These are phyloP conservation scores for Bradypodion pumilum DNA, from an alignment of 2,797 vertebrate species.

Conservation along the genomic window DNA sequence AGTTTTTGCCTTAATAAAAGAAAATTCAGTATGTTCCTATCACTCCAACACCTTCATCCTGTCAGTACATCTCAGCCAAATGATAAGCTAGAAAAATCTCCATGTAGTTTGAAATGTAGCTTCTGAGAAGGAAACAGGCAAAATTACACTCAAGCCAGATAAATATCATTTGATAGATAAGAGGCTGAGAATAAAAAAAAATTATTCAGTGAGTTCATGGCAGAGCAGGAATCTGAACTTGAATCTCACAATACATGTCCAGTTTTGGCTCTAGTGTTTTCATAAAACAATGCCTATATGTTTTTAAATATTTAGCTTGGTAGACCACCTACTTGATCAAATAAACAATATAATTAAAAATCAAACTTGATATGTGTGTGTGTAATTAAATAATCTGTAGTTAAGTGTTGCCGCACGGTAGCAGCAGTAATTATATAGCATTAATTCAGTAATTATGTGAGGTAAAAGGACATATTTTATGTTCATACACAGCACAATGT, in stretches of 20 bases:
- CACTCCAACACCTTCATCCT: slow-evolving; percentile 30
- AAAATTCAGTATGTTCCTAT: slow-evolving; percentile 45
- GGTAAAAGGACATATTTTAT: not conserved
- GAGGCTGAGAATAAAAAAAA: not conserved
- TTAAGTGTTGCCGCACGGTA: not conserved
- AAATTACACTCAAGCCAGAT: not conserved
- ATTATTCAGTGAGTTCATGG: not conserved
- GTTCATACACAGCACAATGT: not conserved
- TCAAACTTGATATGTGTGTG: not conserved
- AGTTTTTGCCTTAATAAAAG: slow-evolving; percentile 33
- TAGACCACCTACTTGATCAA: not conserved
- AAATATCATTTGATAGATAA: not conserved
- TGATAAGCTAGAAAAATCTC: slow-evolving; percentile 6
- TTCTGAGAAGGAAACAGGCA: slow-evolving; percentile 19
- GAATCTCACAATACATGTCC: not conserved
- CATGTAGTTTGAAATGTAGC: slow-evolving; percentile 32
- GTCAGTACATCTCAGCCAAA: slow-evolving; percentile 31
- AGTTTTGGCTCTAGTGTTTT: not conserved
- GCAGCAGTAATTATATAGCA: not conserved
- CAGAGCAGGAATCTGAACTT: not conserved
- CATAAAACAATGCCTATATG: not conserved
- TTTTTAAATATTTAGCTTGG: not conserved
- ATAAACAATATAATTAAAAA: not conserved
- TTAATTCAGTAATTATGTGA: not conserved
- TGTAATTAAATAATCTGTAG: not conserved